Conservation (phyloP, 2,888 invertebrate genomes). For the Coenonympha glycerion region DNA sequence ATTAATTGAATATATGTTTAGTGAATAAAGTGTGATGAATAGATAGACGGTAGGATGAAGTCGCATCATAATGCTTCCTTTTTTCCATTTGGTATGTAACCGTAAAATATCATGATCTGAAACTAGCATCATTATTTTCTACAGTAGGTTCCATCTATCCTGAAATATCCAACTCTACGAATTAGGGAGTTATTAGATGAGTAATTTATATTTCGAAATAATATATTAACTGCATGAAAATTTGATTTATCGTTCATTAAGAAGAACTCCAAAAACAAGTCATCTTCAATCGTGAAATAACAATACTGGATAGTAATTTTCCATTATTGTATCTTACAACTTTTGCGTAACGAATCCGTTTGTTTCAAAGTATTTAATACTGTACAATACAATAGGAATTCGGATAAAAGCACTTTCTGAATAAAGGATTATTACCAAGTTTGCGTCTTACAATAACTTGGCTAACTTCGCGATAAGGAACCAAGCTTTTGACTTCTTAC, state of each 20-base stretch:
- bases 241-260: not conserved
- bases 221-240: too few relatives aligned
- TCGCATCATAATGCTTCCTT: too few relatives aligned
- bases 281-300: not conserved
- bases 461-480: constrained; percentile 8
- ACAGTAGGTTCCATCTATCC: too few relatives aligned
- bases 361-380: constrained; percentile 8
- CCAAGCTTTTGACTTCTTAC: constrained; percentile 11
- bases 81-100: too few relatives aligned
- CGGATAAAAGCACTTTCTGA: constrained; percentile 12
- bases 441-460: constrained; percentile 13
- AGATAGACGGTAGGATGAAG: too few relatives aligned
- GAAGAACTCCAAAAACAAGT: not conserved
- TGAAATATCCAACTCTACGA: too few relatives aligned
- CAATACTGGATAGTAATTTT: constrained; percentile 2
- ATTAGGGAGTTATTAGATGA: too few relatives aligned
- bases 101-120: too few relatives aligned
- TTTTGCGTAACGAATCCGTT: constrained; percentile 2
- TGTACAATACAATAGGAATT: constrained; percentile 5
- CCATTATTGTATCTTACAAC: not conserved
- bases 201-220: too few relatives aligned
- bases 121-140: too few relatives aligned
- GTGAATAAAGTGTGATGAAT: too few relatives aligned
- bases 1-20: too few relatives aligned
- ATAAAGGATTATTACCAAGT: constrained; percentile 10